These are phyloP conservation scores for Pluvialis apricaria DNA, from an alignment of 2,113 vertebrate species.

Conservation along the genomic window DNA sequence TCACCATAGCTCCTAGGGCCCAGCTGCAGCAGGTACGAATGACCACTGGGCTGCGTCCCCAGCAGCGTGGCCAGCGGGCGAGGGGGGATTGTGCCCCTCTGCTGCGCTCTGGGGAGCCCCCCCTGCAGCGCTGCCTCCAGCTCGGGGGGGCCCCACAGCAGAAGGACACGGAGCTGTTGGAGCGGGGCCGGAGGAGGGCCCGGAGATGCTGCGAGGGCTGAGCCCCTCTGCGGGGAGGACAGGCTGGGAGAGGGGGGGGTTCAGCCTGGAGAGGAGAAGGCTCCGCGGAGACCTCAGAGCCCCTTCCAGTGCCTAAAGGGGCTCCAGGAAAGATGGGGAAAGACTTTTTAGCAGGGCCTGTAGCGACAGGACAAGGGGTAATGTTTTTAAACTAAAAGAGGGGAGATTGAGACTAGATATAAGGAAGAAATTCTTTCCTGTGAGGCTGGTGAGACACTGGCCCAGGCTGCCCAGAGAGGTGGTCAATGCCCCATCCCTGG, in stretches of 20 bases:
- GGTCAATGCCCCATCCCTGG: neutral
- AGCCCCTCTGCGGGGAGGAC: neutral
- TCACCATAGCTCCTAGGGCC: neutral
- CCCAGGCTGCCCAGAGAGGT: neutral
- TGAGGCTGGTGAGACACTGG: neutral
- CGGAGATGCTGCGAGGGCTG: fast-evolving
- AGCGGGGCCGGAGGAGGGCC: neutral
- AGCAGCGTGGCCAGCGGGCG: fast-evolving
- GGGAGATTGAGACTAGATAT: neutral
- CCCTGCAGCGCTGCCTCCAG: neutral
- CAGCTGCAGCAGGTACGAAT: neutral
- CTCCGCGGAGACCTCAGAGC: neutral
- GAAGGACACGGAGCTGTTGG: neutral
- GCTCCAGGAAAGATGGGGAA: neutral
- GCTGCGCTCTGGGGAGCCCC: fast-evolving
- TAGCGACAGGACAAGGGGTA: neutral
- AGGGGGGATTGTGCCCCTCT: neutral
- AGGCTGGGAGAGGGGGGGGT: neutral
- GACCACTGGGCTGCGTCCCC: neutral
- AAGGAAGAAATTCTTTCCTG: fast-evolving
- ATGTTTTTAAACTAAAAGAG: neutral
- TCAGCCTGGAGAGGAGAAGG: neutral
- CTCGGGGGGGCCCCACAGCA: neutral
- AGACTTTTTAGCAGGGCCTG: neutral
- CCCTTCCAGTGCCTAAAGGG: fast-evolving